Base-by-base conservation (phyloP, 2,797 vertebrate genomes). In the Cephalopachus bancanus region DNA sequence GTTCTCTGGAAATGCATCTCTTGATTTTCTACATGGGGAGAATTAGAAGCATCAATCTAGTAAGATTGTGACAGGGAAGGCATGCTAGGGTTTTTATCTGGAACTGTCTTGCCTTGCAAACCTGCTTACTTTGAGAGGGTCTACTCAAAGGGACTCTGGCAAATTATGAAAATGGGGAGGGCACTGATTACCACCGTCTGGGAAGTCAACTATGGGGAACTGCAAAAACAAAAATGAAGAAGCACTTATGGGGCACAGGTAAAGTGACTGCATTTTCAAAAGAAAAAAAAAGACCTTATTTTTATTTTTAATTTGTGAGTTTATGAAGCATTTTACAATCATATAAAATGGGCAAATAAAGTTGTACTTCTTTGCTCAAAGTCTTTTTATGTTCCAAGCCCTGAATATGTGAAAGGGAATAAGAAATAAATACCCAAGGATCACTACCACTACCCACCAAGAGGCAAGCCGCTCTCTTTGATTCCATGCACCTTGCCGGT, bases 231-330 rank as follows among this genome's bases (percentile, higher is more conserved):
- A 75, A 86, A 90, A 67, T 37, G 3, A 72, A 78, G 80, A 92
- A 51, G 20, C 53, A 24, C 7, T 37, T n/a, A n/a, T 20, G 16
- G 5, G 33, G 10, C 69, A 10, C n/a, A 19, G 28, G 20, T 57
- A 62, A 81, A 28, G 10, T 28, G 75, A 57, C 44, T 17, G 0
- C 37, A n/a, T 20, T 88, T 84, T 71, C 19, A 26, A 71, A 60
- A 62, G 20, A n/a, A 44, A 64, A 28, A n/a, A 14, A 28, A 60
- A 24, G 71, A 89, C 30, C 37, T 92, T 85, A 55, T 90, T 86
- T 94, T 91, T 81, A 71, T 91, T 94, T 94, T 96, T 90, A 94
- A 87, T 93, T 85, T 88, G 72, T 89, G 71, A 84, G 57, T 93
- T 96, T 81, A 88, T 78, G n/a, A 80, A 78, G 60, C 72, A 90